Percentiles rank a stretch among this genome's conserved stretches.
Evolutionary conservation across 2,797 vertebrate species (phyloP).

Genomic region (Pteropus rufus): DNA sequence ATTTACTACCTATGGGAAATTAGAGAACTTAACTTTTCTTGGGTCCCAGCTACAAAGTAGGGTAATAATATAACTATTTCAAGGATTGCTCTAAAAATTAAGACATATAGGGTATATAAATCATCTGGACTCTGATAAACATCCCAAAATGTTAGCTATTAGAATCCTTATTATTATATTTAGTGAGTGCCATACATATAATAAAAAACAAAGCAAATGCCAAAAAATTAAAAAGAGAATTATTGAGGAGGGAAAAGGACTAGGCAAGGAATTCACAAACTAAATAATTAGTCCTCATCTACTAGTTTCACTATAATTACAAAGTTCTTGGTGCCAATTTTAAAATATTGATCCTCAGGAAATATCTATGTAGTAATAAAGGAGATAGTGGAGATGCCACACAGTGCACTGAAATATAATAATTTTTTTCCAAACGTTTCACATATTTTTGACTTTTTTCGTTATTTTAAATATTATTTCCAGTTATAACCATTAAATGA

Average conservation of each 20-base stretch:
- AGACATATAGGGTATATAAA: background rate
- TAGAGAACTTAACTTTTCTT: background rate
- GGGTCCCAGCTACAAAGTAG: background rate
- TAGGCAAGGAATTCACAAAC: conserved; percentile 20
- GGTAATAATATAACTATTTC: background rate
- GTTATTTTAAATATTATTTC: background rate
- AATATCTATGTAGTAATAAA: background rate
- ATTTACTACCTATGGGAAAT: background rate
- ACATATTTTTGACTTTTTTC: background rate
- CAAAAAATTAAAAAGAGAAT: conserved; percentile 16
- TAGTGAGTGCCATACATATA: background rate
- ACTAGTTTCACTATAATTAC: conserved; percentile 33
- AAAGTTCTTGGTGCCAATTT: conserved; percentile 31
- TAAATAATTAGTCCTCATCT: conserved; percentile 19
- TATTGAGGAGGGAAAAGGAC: background rate
- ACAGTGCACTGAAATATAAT: background rate
- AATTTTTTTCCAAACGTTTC: background rate
- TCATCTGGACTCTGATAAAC: background rate
- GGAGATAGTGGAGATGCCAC: background rate
- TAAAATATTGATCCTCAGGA: background rate
- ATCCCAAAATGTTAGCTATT: conserved; percentile 1
- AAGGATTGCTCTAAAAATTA: background rate
- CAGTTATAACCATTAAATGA: background rate
- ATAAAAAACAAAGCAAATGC: conserved; percentile 35
- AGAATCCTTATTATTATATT: background rate